phyloP scores from a whole-genome alignment of 2,797 vertebrate genomes.

The Siniperca scherzeri region DNA sequence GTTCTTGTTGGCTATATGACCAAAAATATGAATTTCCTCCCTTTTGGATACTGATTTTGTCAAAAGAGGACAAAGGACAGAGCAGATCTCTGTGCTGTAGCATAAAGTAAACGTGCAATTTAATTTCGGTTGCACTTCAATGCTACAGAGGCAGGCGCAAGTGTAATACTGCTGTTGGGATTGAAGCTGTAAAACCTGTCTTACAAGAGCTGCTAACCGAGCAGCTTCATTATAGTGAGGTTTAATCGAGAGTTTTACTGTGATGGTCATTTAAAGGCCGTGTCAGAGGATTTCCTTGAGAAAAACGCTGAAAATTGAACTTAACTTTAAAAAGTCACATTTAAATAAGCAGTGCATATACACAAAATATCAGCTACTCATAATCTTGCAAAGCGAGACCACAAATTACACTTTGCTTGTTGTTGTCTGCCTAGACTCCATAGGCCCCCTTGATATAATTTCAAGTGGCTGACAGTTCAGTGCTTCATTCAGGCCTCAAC shows the following conservation, averaged over 20 bases:
- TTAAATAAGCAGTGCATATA: constrained; percentile 11
- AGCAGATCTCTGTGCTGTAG: not conserved
- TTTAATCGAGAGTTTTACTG: not conserved
- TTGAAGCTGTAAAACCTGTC: not conserved
- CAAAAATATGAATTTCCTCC: not conserved
- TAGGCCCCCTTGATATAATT: not conserved
- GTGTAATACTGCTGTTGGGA: not conserved
- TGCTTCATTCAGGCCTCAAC: constrained; percentile 3
- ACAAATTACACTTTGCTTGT: not conserved
- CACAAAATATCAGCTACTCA: not conserved
- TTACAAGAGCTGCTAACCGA: constrained; percentile 4
- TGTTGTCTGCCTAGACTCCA: not conserved
- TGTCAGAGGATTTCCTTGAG: not conserved
- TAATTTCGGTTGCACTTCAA: not conserved
- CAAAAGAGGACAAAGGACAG: constrained; percentile 3
- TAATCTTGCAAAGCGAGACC: constrained; percentile 12
- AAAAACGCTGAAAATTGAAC: constrained; percentile 11
- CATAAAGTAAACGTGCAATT: not conserved
- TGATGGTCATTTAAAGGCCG: not conserved
- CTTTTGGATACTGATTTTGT: constrained; percentile 12
- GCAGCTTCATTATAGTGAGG: not conserved
- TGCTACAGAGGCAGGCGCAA: not conserved
- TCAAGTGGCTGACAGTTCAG: constrained; percentile 2
- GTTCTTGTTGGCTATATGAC: not conserved
- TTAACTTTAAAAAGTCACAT: constrained; percentile 19